These are phyloP conservation scores for Melanaphis sacchari DNA, from an alignment of 1,140 invertebrate genomes.

Conservation along the genomic window DNA sequence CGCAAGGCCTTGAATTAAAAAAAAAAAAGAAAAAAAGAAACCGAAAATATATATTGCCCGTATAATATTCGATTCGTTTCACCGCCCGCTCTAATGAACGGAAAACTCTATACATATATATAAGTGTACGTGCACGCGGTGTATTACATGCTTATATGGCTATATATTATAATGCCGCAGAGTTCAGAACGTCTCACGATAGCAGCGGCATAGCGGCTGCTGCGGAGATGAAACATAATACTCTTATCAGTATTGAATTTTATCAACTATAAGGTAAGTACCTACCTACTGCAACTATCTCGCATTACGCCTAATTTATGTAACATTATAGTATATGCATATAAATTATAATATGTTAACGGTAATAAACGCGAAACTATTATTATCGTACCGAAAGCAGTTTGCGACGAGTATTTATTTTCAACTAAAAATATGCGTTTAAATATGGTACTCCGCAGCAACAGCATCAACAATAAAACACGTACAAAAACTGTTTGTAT, in stretches of 20 bases:
- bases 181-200: constrained; percentile 8
- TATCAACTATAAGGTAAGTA: background rate
- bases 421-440: background rate
- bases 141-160: background rate
- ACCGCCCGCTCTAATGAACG: constrained; percentile 34
- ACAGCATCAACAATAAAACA: background rate
- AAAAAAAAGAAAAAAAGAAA: background rate
- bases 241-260: constrained; percentile 15
- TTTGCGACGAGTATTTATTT: background rate
- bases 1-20: background rate
- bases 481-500: background rate
- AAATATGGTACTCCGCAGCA: background rate
- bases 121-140: background rate
- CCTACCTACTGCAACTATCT: background rate
- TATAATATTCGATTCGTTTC: constrained; percentile 43
- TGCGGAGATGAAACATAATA: constrained; percentile 11
- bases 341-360: constrained; percentile 1
- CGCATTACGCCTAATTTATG: constrained; percentile 1
- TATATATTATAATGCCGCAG: constrained; percentile 5
- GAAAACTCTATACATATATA: background rate
- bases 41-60: constrained; percentile 18
- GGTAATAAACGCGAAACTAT: background rate
- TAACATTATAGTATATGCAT: background rate
- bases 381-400: background rate
- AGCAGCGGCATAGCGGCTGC: background rate